Conservation (phyloP, 2,888 invertebrate species). For the Lasiommata megera region DNA sequence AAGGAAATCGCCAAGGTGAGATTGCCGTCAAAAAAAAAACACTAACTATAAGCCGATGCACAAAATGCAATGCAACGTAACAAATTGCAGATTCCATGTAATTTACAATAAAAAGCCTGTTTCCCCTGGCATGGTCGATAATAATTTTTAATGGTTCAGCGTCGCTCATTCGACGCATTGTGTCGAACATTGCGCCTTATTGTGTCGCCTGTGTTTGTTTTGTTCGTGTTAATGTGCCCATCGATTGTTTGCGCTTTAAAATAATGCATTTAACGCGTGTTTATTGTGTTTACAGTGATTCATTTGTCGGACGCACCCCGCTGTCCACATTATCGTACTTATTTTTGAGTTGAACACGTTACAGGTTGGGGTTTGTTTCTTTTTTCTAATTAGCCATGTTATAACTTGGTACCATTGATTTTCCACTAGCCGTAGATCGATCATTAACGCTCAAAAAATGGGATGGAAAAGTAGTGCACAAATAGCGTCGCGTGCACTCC, state of each 20-base stretch:
- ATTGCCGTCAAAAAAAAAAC: too few relatives aligned
- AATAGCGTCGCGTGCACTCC: too few relatives aligned
- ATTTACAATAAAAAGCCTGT: slow-evolving; percentile 45
- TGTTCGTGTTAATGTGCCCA: slow-evolving; percentile 62
- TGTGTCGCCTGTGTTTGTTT: slow-evolving; percentile 56
- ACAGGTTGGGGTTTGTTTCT: slow-evolving; percentile 9
- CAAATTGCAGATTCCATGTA: slow-evolving; percentile 53
- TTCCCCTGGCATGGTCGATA: slow-evolving; percentile 51
- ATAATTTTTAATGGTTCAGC: slow-evolving; percentile 74
- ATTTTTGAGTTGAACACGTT: slow-evolving; percentile 11
- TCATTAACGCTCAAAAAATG: too few relatives aligned
- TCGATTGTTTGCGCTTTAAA: slow-evolving; percentile 61
- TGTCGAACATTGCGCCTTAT: slow-evolving; percentile 46
- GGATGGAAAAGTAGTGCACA: too few relatives aligned
- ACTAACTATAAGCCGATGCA: background rate
- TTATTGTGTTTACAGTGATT: slow-evolving; percentile 35
- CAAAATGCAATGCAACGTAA: slow-evolving; percentile 13
- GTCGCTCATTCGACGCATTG: slow-evolving; percentile 52
- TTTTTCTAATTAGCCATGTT: background rate
- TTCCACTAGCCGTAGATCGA: too few relatives aligned
- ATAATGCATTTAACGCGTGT: slow-evolving; percentile 56
- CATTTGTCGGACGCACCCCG: slow-evolving; percentile 33
- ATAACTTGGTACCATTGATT: too few relatives aligned
- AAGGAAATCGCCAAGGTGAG: too few relatives aligned
- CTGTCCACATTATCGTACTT: slow-evolving; percentile 28